Evolutionary conservation across 2,797 vertebrate genomes (phyloP), one percentile per base, ranked within the genome.

Genomic region (Cryptoprocta ferox): DNA sequence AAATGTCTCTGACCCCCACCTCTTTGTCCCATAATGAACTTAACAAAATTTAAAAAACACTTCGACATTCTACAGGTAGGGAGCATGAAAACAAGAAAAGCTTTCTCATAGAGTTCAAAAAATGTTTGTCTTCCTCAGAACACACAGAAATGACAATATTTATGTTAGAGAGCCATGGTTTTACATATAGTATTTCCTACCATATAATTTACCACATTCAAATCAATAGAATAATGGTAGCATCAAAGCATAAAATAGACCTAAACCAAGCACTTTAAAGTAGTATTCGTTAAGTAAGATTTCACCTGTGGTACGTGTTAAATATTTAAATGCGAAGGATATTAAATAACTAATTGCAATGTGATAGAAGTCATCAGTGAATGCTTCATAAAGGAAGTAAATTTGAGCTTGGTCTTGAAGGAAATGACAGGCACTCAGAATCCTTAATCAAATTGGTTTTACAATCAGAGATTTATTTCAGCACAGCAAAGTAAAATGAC

Each of bases 261-360:
- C 16, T 50, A 78, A 93, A 88, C 13, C 71, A 37, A 96, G 75
- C 65, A 65, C 35, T 82, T 61, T 80, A 95, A 89, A 93, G 84
- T 10, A 76, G 68, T 48, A 93, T 59, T 95, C 83, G 66, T 91
- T 92, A 89, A 95, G 4, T 70, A 66, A 76, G 88, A 90, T 30
- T 86, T 35, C 61, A 84, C 88, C 63, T 94, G 53, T 42, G 81
- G 48, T 30, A 84, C 26, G 68, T 37, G 86, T 95, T 95, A 92
- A 83, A 83, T 78, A 94, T 91, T 94, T 95, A 95, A 96, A 83
- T 53, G 48, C 30, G 61, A 95, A 93, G 92, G 89, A 85, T 90
- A 95, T 94, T 93, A 95, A 97, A 35, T 87, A 83, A 95, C 89
- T 95, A 96, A 95, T 32, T 95, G 86, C 73, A 71, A 56, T 28